phyloP scores from a whole-genome alignment of 2,888 invertebrate genomes.

The Caenorhabditis afra region DNA sequence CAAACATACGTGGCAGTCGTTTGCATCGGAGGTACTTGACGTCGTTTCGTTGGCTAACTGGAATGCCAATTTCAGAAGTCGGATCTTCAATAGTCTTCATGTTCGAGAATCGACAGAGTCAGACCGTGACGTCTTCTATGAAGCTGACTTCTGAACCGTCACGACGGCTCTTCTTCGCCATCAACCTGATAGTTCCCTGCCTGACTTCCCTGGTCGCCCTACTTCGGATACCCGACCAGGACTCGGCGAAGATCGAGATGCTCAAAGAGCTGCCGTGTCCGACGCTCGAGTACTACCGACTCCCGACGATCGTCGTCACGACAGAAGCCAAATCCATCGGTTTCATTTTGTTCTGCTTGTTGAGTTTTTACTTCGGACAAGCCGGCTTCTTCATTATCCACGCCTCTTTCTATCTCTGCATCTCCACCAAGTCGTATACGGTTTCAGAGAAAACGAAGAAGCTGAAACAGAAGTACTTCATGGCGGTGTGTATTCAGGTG shows the following conservation, averaged over 20 bases:
- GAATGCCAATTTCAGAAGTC: constrained; percentile 58
- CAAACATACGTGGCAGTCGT: constrained; percentile 49
- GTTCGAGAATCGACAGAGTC: constrained; percentile 53
- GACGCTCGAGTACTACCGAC: constrained; percentile 14
- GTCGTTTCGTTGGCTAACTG: too few relatives aligned
- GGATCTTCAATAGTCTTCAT: constrained; percentile 50
- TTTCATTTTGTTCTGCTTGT: constrained; percentile 2
- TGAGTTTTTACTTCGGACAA: constrained; percentile 28
- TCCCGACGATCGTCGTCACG: constrained; percentile 28
- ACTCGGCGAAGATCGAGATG: constrained; percentile 30
- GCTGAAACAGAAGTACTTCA: constrained; percentile 46
- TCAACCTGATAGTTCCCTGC: constrained; percentile 30
- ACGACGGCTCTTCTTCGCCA: constrained; percentile 17
- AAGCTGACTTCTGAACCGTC: constrained; percentile 10
- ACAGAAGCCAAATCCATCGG: constrained; percentile 45
- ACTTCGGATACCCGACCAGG: constrained; percentile 42
- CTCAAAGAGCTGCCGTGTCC: constrained; percentile 28
- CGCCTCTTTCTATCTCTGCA: constrained; percentile 37
- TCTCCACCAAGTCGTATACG: constrained; percentile 29
- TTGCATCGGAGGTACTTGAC: constrained; percentile 26
- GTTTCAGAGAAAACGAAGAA: constrained; percentile 33
- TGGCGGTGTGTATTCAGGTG: constrained; percentile 49
- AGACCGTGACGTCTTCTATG: constrained; percentile 42
- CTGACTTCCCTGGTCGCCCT: constrained; percentile 5
- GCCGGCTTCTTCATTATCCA: constrained; percentile 26